Conservation (phyloP, 2,113 vertebrate species). For the Macheiramphus alcinus region DNA sequence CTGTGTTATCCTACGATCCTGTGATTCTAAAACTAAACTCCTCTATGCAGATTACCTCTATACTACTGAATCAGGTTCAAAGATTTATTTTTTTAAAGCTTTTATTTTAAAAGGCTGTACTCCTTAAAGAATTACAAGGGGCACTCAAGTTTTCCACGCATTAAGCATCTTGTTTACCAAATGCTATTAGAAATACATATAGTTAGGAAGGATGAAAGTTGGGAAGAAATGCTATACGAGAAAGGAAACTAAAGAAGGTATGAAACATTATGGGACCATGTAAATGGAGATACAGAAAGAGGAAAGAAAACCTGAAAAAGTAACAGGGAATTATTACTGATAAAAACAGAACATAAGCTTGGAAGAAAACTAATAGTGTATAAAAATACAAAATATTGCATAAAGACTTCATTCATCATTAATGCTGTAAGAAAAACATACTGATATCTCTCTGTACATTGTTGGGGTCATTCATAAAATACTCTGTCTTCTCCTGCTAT, state of each 20-base stretch:
- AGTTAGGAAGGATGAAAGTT: neutral
- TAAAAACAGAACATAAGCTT: neutral
- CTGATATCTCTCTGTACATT: neutral
- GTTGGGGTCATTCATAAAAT: neutral
- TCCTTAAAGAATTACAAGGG: neutral
- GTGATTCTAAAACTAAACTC: neutral
- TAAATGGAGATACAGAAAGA: neutral
- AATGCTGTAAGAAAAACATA: neutral
- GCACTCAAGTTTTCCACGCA: neutral
- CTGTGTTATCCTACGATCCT: neutral
- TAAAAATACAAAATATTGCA: neutral
- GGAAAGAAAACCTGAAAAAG: neutral
- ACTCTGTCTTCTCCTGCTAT: neutral
- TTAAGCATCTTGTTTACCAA: neutral
- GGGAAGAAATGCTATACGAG: neutral
- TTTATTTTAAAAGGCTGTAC: neutral
- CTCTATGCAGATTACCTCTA: neutral
- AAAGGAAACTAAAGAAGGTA: neutral
- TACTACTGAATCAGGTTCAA: neutral
- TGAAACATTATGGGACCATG: neutral
- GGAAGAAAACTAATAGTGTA: neutral
- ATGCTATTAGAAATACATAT: neutral
- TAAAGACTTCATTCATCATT: neutral
- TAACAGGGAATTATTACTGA: neutral
- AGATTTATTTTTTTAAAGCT: neutral